Evolutionary conservation across 2,113 vertebrate species (phyloP).

Genomic region (Synodontis membranacea): DNA sequence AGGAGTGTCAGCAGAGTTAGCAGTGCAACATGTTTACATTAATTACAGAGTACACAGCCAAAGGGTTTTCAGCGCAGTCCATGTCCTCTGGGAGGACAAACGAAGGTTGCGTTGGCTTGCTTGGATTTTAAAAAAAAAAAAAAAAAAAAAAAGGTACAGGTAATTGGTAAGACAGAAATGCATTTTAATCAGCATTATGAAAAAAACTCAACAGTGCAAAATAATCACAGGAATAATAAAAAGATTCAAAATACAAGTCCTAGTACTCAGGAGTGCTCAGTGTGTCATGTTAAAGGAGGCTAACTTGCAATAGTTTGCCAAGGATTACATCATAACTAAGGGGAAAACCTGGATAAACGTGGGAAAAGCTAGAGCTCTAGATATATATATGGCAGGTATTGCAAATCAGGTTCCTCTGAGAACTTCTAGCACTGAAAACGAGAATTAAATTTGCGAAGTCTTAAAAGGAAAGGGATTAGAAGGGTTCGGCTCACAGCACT

Average conservation of each 20-base stretch:
- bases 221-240: neutral
- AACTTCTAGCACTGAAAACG: neutral
- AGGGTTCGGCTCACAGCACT: neutral
- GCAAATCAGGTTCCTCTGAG: constrained; percentile 12
- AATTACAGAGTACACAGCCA: neutral
- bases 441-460: neutral
- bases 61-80: neutral
- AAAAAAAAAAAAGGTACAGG: neutral
- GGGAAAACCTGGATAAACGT: constrained; percentile 16
- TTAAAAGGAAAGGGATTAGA: constrained; percentile 20
- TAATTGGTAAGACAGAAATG: neutral
- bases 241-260: neutral
- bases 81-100: neutral
- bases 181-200: neutral
- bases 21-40: neutral
- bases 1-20: neutral
- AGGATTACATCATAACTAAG: constrained; percentile 3
- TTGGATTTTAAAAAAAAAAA: neutral
- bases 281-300: neutral
- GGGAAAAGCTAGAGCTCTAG: neutral
- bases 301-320: neutral
- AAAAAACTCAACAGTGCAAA: neutral
- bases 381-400: neutral
- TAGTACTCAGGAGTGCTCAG: neutral
- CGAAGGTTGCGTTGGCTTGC: neutral